A percentile compares a stretch with the other conserved stretches of the same genome.
These are phyloP conservation scores for Enteromius afrohamiltoni DNA, from an alignment of 2,797 vertebrate genomes.

Conservation along the genomic window DNA sequence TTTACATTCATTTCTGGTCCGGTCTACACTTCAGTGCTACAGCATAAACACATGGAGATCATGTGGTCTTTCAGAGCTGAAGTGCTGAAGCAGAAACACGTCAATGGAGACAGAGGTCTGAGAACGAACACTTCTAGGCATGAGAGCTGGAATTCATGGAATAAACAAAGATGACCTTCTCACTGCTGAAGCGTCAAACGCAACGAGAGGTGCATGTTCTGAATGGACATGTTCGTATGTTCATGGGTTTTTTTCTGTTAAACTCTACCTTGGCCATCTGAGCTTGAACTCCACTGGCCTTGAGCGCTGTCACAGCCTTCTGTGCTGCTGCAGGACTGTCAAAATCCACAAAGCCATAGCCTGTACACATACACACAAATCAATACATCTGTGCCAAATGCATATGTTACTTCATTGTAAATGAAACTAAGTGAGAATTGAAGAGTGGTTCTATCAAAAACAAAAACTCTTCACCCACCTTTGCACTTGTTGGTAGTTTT, in stretches of 20 bases:
- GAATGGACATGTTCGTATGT: background rate
- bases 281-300: slow-evolving; percentile 92
- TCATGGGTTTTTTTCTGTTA: background rate
- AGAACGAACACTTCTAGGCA: background rate
- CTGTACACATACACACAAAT: slow-evolving; percentile 67
- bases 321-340: slow-evolving; percentile 93
- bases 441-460: background rate
- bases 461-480: slow-evolving; percentile 76
- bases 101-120: background rate
- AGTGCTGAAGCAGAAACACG: background rate
- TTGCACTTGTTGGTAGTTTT: slow-evolving; percentile 98
- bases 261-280: slow-evolving; percentile 92
- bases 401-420: background rate
- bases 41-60: background rate
- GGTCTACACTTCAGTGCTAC: background rate
- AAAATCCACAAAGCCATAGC: slow-evolving; percentile 95
- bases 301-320: slow-evolving; percentile 91
- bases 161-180: slow-evolving; percentile 1
- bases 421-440: background rate
- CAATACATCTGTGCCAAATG: background rate
- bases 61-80: background rate
- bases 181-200: background rate
- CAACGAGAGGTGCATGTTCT: background rate
- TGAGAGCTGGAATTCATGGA: background rate
- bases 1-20: background rate